Conservation (phyloP, 2,113 vertebrate species). For the Myiopsitta monachus region DNA sequence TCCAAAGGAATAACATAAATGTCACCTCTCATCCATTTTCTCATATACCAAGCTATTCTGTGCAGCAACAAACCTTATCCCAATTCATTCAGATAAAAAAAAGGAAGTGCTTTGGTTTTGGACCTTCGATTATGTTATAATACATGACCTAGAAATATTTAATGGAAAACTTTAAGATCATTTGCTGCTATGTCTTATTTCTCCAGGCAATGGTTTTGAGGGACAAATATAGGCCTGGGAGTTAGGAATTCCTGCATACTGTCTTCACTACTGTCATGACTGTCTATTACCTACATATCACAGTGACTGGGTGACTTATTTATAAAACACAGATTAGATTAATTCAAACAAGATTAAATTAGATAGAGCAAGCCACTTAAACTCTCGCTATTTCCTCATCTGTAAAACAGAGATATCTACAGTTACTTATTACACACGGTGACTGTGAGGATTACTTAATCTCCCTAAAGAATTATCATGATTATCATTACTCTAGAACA, state of each 20-base stretch:
- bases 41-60: not conserved
- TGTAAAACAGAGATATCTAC: conserved; percentile 23
- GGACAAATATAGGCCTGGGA: conserved; percentile 15
- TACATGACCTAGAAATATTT: not conserved
- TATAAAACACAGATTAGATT: conserved; percentile 65
- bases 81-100: not conserved
- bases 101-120: not conserved
- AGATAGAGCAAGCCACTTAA: conserved; percentile 59
- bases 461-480: conserved; percentile 55
- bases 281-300: conserved; percentile 34
- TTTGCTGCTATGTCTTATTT: not conserved
- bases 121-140: not conserved
- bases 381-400: conserved; percentile 55
- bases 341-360: conserved; percentile 60
- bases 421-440: conserved; percentile 29
- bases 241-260: conserved; percentile 8
- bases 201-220: not conserved
- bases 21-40: not conserved
- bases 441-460: conserved; percentile 61
- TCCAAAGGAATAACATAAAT: not conserved
- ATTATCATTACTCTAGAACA: conserved; percentile 60
- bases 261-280: not conserved
- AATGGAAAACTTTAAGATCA: not conserved
- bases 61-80: not conserved
- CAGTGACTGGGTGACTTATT: conserved; percentile 53